A percentile compares a stretch with the other conserved stretches of the same genome.
These are phyloP conservation scores for Oophaga sylvatica DNA, from an alignment of 2,797 vertebrate species.

Conservation along the genomic window DNA sequence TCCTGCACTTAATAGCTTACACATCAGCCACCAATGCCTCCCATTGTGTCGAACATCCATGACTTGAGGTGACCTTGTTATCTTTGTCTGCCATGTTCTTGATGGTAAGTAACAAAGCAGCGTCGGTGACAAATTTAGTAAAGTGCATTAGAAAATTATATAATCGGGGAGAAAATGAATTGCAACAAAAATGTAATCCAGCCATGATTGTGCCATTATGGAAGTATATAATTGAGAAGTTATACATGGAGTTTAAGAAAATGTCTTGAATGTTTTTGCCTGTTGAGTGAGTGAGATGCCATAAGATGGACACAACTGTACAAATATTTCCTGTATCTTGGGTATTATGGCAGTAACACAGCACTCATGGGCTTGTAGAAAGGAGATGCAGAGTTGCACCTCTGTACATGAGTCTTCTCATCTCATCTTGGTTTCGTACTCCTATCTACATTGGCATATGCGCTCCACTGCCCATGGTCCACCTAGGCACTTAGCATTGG, in stretches of 20 bases:
- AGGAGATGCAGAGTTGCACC: slow-evolving; percentile 21
- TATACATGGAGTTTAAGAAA: slow-evolving; percentile 15
- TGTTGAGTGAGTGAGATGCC: slow-evolving; percentile 27
- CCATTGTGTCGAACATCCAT: neutral
- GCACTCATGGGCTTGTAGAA: slow-evolving; percentile 48
- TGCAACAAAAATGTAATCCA: slow-evolving; percentile 21
- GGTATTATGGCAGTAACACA: slow-evolving; percentile 62
- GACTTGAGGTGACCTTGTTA: neutral
- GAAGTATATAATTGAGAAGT: slow-evolving; percentile 44
- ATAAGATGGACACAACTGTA: slow-evolving; percentile 32
- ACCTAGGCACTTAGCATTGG: slow-evolving; percentile 65
- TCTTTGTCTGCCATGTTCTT: slow-evolving; percentile 9
- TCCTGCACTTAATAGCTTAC: neutral
- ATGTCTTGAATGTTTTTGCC: neutral
- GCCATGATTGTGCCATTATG: slow-evolving; percentile 33
- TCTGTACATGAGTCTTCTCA: slow-evolving; percentile 7
- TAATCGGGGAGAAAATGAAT: neutral
- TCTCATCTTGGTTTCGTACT: slow-evolving; percentile 54
- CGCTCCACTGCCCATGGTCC: slow-evolving; percentile 59
- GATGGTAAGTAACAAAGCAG: slow-evolving; percentile 30
- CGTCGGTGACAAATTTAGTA: slow-evolving; percentile 31
- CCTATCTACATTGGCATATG: slow-evolving; percentile 61
- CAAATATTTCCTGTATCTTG: slow-evolving; percentile 61
- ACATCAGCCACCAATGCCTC: neutral
- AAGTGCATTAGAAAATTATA: slow-evolving; percentile 40